Conservation (phyloP, 2,888 invertebrate genomes). For the Caradrina clavipalpis region DNA sequence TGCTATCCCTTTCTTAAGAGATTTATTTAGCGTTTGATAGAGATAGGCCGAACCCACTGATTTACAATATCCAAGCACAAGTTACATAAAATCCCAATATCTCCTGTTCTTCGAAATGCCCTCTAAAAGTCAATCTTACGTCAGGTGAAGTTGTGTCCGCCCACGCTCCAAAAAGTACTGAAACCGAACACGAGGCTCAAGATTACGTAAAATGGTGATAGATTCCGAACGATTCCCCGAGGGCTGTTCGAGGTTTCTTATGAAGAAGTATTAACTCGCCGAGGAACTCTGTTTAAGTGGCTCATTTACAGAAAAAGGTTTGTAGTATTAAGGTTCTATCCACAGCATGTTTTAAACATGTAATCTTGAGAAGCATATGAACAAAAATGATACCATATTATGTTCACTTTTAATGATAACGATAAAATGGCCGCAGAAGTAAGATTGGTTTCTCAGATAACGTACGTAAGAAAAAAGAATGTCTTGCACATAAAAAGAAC, state of each 20-base stretch:
- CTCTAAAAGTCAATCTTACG: slow-evolving; percentile 60
- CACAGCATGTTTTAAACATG: slow-evolving; percentile 17
- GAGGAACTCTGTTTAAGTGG: slow-evolving; percentile 51
- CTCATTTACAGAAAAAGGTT: slow-evolving; percentile 54
- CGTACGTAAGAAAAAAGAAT: slow-evolving; percentile 46
- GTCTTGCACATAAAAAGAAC: slow-evolving; percentile 64
- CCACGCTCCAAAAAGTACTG: slow-evolving; percentile 50
- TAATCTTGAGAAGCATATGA: not conserved
- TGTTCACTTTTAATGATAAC: too few species aligned
- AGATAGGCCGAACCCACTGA: slow-evolving; percentile 12
- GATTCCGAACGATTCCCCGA: slow-evolving; percentile 57
- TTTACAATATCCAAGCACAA: slow-evolving; percentile 24
- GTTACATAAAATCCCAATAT: slow-evolving; percentile 43
- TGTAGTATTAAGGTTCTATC: slow-evolving; percentile 23
- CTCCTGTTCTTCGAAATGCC: slow-evolving; percentile 34
- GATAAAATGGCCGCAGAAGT: not conserved
- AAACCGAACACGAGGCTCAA: slow-evolving; percentile 28
- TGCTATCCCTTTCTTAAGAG: slow-evolving; percentile 12
- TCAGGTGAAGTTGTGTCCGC: slow-evolving; percentile 38
- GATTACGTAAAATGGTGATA: slow-evolving; percentile 65
- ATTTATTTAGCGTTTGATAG: slow-evolving; percentile 28
- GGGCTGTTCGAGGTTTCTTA: slow-evolving; percentile 59
- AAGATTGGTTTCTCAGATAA: slow-evolving; percentile 28
- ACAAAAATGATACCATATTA: slow-evolving; percentile 4
- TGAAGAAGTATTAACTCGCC: slow-evolving; percentile 55